phyloP scores from a whole-genome alignment of 2,888 invertebrate species.

The Eristalinus aeneus region DNA sequence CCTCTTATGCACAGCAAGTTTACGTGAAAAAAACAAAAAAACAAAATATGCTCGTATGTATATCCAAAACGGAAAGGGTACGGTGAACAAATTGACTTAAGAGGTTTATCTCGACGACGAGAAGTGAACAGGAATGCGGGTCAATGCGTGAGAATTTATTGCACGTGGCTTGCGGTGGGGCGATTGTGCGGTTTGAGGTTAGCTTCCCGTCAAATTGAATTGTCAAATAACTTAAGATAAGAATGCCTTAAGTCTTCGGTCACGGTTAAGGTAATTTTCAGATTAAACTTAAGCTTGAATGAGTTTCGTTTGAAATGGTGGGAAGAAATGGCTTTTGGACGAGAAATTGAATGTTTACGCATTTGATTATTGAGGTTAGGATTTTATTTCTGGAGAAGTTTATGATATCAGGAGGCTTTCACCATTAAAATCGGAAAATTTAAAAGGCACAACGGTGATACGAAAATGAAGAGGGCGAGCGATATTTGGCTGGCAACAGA shows the following conservation, averaged over 20 bases:
- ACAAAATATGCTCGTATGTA: too few relatives aligned
- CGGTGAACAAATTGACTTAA: constrained; percentile 60
- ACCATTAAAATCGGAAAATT: too few relatives aligned
- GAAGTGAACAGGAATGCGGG: constrained; percentile 12
- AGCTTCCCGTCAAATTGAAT: neutral
- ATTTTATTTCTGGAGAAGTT: neutral
- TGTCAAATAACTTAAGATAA: neutral
- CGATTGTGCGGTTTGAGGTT: neutral
- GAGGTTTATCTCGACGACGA: constrained; percentile 43
- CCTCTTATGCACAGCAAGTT: constrained; percentile 11
- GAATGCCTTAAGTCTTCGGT: neutral
- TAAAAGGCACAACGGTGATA: too few relatives aligned
- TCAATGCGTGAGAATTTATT: constrained; percentile 34
- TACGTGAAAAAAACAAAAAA: neutral
- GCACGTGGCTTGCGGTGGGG: neutral
- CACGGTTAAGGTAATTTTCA: neutral
- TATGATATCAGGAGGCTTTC: neutral
- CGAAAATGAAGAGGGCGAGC: too few relatives aligned
- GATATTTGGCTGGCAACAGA: too few relatives aligned
- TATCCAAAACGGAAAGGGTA: neutral
- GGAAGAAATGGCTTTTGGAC: neutral
- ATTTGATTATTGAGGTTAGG: neutral
- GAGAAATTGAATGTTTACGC: neutral
- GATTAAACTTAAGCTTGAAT: neutral
- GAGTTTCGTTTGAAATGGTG: neutral